Percentiles rank a stretch among this genome's conserved stretches.
These are phyloP conservation scores for Setophaga petechia DNA, from an alignment of 2,113 vertebrate genomes.

Conservation along the genomic window DNA sequence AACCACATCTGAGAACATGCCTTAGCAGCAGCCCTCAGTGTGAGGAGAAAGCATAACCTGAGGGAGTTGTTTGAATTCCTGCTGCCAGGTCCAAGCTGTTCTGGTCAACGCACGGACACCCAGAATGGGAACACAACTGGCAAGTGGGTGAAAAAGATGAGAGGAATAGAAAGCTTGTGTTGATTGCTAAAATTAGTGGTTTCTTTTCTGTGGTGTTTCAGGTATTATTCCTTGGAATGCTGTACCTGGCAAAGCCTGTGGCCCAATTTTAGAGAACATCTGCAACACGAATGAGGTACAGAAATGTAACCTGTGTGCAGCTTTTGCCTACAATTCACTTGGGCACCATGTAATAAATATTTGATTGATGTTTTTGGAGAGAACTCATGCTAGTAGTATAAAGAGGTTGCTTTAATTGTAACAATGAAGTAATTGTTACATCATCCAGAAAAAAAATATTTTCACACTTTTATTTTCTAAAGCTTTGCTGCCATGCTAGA, in stretches of 20 bases:
- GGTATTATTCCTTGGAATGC: conserved; percentile 97
- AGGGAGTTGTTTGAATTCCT: neutral
- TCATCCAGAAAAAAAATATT: neutral
- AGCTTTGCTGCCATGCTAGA: neutral
- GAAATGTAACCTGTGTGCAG: neutral
- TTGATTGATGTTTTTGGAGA: neutral
- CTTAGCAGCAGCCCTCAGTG: conserved; percentile 2
- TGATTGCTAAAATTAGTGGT: neutral
- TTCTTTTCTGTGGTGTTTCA: conserved; percentile 63
- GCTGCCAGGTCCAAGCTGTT: neutral
- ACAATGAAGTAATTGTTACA: neutral
- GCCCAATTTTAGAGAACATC: conserved; percentile 85
- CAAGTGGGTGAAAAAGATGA: neutral
- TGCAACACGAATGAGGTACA: conserved; percentile 92
- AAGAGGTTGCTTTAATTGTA: neutral
- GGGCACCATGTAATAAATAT: neutral
- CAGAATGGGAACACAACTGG: conserved; percentile 43
- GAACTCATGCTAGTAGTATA: neutral
- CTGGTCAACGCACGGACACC: neutral
- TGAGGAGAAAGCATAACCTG: neutral
- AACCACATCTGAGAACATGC: conserved; percentile 51
- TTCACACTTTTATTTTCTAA: neutral
- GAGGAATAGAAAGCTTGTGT: neutral
- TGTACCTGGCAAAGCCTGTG: conserved; percentile 91
- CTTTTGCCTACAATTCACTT: neutral